These are phyloP conservation scores for Ennomos erosarius DNA, from an alignment of 2,888 invertebrate species.

Conservation along the genomic window DNA sequence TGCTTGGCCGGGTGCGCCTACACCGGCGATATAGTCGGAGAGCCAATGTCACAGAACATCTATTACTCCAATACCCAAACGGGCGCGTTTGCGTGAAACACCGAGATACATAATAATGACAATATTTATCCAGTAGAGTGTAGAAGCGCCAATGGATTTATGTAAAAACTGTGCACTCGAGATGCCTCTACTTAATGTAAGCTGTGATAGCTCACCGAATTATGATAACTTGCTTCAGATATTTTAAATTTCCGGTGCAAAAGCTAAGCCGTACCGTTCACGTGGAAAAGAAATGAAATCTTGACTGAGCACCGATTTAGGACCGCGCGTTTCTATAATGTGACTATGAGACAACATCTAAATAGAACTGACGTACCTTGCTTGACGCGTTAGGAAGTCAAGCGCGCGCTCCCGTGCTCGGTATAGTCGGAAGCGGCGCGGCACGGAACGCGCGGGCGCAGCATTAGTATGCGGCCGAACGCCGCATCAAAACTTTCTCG, in stretches of 20 bases:
- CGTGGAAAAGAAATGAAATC: not conserved
- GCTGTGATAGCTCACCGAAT: too few relatives aligned
- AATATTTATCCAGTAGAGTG: too few relatives aligned
- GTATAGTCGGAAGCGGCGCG: conserved; percentile 42
- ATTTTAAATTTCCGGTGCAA: too few relatives aligned
- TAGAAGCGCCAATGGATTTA: too few relatives aligned
- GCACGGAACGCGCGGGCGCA: conserved; percentile 40
- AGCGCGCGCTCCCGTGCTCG: conserved; percentile 29
- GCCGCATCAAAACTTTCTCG: conserved; percentile 82
- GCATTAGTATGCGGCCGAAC: conserved; percentile 81
- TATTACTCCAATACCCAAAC: not conserved
- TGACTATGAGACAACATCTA: too few relatives aligned
- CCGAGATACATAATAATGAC: too few relatives aligned
- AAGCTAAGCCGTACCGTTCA: too few relatives aligned
- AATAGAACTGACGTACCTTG: not conserved
- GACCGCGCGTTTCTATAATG: too few relatives aligned
- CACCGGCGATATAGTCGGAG: conserved; percentile 8
- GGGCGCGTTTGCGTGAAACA: not conserved
- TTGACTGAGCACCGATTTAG: too few relatives aligned
- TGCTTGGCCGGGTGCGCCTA: conserved; percentile 29
- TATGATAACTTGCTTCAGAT: too few relatives aligned
- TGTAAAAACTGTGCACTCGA: too few relatives aligned
- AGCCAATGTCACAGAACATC: conserved; percentile 1
- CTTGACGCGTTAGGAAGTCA: conserved; percentile 15
- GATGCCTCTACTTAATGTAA: too few relatives aligned